phyloP scores from a whole-genome alignment of 2,888 invertebrate species.

The Thymelicus lineola region DNA sequence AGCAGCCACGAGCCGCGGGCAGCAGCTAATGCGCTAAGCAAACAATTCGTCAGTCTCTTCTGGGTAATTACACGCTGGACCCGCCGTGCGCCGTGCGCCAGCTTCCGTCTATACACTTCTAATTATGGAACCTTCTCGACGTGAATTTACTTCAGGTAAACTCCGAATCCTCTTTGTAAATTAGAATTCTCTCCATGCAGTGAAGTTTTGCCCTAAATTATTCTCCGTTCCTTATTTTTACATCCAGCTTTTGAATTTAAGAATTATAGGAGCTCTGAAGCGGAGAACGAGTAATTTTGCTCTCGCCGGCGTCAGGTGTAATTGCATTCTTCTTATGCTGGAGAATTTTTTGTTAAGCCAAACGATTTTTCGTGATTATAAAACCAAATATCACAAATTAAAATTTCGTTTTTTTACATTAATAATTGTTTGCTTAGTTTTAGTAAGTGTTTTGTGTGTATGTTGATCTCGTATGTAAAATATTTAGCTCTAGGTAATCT shows the following conservation, averaged over 20 bases:
- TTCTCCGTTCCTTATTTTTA: constrained; percentile 18
- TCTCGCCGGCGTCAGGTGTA: not conserved
- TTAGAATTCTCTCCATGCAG: constrained; percentile 20
- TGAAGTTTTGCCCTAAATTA: constrained; percentile 18
- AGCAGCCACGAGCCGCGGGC: constrained; percentile 6
- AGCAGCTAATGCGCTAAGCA: constrained; percentile 25
- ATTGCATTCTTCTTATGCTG: too few relatives aligned
- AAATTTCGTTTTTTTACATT: too few relatives aligned
- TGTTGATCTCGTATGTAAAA: too few relatives aligned
- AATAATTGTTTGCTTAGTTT: too few relatives aligned
- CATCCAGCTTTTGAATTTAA: constrained; percentile 12
- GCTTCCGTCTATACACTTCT: constrained; percentile 21
- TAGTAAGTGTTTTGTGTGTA: too few relatives aligned
- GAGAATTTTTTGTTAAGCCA: too few relatives aligned
- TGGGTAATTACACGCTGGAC: constrained; percentile 24
- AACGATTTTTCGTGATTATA: too few relatives aligned
- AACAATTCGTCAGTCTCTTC: constrained; percentile 21
- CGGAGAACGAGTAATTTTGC: not conserved
- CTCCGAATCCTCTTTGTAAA: constrained; percentile 24
- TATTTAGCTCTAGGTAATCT: too few relatives aligned
- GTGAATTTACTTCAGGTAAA: constrained; percentile 34
- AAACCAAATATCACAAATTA: too few relatives aligned
- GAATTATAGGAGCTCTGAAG: not conserved
- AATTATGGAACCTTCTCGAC: constrained; percentile 26
- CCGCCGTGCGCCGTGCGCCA: not conserved